A percentile compares a stretch with the other conserved stretches of the same genome.
Evolutionary conservation across 2,888 invertebrate genomes (phyloP).

Genomic region (Acleris sparsana): DNA sequence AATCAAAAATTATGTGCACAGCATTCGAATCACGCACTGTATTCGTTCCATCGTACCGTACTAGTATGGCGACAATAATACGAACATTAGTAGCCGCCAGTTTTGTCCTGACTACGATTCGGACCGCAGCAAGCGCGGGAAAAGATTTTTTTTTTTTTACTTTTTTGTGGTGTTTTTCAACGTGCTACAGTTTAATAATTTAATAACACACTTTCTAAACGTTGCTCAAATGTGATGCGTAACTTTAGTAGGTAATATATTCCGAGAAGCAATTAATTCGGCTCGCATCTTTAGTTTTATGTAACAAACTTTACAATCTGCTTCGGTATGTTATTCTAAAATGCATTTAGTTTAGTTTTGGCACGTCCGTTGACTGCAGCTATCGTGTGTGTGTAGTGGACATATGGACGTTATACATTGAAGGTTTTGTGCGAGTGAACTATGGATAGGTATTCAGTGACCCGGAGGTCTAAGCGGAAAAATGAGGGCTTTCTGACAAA

Average conservation of each 20-base stretch:
- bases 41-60: slow-evolving; percentile 82
- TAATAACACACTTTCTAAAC: slow-evolving; percentile 55
- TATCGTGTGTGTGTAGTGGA: slow-evolving; percentile 57
- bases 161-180: slow-evolving; percentile 40
- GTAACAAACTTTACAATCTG: slow-evolving; percentile 65
- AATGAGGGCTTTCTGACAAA: slow-evolving; percentile 68
- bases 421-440: slow-evolving; percentile 48
- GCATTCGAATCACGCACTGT: slow-evolving; percentile 75
- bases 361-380: slow-evolving; percentile 54
- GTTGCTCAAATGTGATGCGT: slow-evolving; percentile 39
- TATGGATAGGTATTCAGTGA: slow-evolving; percentile 74
- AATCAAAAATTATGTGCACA: slow-evolving; percentile 62
- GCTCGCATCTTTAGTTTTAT: slow-evolving; percentile 69
- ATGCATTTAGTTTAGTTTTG: slow-evolving; percentile 71
- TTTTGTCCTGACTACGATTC: slow-evolving; percentile 68
- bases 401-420: slow-evolving; percentile 49
- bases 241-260: slow-evolving; percentile 48
- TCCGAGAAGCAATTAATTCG: slow-evolving; percentile 66
- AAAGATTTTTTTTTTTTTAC: slow-evolving; percentile 39
- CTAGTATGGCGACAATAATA: slow-evolving; percentile 73
- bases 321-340: slow-evolving; percentile 58
- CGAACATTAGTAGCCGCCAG: slow-evolving; percentile 66
- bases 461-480: slow-evolving; percentile 67
- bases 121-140: slow-evolving; percentile 43
- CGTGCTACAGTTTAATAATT: slow-evolving; percentile 40